phyloP scores from a whole-genome alignment of 2,113 vertebrate species.

The Caranx ignobilis region DNA sequence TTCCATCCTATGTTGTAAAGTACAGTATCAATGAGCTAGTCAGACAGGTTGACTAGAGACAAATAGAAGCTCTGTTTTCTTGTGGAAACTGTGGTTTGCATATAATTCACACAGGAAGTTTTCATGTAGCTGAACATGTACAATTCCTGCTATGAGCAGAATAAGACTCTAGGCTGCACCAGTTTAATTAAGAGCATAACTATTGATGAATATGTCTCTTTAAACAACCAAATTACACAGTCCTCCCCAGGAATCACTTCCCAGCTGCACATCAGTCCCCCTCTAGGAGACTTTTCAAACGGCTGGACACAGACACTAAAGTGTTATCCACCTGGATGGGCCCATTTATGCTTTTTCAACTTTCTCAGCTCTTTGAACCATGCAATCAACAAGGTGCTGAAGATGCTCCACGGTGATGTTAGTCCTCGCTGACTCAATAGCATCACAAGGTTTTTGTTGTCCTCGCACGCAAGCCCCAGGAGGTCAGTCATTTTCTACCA shows the following conservation, averaged over 20 bases:
- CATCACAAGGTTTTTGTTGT: constrained; percentile 3
- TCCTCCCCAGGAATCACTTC: constrained; percentile 5
- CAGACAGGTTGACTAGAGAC: no score
- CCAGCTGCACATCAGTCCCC: background rate
- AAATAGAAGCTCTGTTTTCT: background rate
- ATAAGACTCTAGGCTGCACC: background rate
- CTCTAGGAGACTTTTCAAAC: constrained; percentile 2
- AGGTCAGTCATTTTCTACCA: background rate
- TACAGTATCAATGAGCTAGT: no score
- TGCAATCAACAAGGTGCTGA: constrained; percentile 44
- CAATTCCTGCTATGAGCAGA: constrained; percentile 4
- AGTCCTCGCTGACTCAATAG: constrained; percentile 28
- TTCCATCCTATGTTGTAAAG: no score
- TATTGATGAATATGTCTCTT: constrained; percentile 28
- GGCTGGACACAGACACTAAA: constrained; percentile 1
- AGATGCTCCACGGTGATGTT: constrained; percentile 19
- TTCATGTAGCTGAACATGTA: background rate
- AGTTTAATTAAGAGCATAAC: constrained; percentile 42
- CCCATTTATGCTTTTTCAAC: constrained; percentile 40
- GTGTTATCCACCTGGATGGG: constrained; percentile 25
- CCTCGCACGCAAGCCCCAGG: constrained; percentile 20
- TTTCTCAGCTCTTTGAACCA: constrained; percentile 31
- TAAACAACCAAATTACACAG: constrained; percentile 36
- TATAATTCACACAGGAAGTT: background rate
- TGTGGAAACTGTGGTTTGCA: background rate